Conservation (phyloP, 2,113 vertebrate genomes). For the Oncorhynchus gorbuscha region DNA sequence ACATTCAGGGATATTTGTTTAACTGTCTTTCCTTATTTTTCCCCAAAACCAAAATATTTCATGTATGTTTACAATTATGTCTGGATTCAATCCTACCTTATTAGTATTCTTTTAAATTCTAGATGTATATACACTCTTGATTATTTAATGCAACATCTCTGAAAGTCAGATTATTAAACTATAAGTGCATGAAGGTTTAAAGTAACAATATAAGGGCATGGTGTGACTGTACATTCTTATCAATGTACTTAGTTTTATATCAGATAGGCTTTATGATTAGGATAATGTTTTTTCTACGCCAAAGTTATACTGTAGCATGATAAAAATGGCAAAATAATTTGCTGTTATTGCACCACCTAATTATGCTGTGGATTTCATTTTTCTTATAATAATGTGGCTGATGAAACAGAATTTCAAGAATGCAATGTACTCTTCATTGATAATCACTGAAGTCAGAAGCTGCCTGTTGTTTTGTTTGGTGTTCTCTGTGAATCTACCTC, state of each 20-base stretch:
- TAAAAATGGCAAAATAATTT: slow-evolving; percentile 35
- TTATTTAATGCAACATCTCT: slow-evolving; percentile 7
- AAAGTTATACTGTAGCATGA: slow-evolving; percentile 62
- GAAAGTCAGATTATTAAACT: slow-evolving; percentile 22
- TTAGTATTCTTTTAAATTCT: slow-evolving; percentile 21
- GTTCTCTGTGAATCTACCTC: slow-evolving; percentile 66
- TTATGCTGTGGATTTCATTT: slow-evolving; percentile 38
- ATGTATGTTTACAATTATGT: slow-evolving; percentile 25
- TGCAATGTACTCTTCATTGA: slow-evolving; percentile 53
- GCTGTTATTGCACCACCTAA: slow-evolving; percentile 36
- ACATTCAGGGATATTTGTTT: slow-evolving; percentile 60
- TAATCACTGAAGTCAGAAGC: slow-evolving; percentile 57
- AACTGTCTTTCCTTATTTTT: slow-evolving; percentile 27
- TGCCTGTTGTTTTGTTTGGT: slow-evolving; percentile 35
- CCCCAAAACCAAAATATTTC: slow-evolving; percentile 53
- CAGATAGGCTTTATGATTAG: slow-evolving; percentile 34
- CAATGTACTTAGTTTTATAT: slow-evolving; percentile 36
- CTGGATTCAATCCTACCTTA: slow-evolving; percentile 39
- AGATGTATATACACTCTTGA: slow-evolving; percentile 13
- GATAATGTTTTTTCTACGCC: slow-evolving; percentile 48
- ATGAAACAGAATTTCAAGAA: slow-evolving; percentile 45
- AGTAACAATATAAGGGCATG: slow-evolving; percentile 11
- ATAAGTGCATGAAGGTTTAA: slow-evolving; percentile 11
- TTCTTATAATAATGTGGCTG: slow-evolving; percentile 27
- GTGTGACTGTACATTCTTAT: slow-evolving; percentile 18